Evolutionary conservation across 2,888 invertebrate genomes (phyloP), one percentile per base, ranked within the genome.

Genomic region (Oligia fasciuncula): DNA sequence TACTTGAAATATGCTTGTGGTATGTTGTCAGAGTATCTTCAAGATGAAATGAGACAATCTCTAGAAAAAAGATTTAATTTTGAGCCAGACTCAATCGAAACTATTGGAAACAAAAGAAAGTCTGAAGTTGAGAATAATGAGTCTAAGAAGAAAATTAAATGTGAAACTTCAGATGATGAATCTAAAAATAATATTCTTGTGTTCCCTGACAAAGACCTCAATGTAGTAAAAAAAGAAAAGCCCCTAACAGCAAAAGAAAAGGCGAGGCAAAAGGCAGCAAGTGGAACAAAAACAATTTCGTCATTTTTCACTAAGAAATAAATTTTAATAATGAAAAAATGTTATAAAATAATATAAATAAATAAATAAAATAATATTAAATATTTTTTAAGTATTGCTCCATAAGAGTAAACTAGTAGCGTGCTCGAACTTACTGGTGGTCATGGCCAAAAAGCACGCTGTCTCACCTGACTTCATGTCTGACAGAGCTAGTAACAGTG

Each of bases 271-370:
- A 98, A 98, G 93, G 98, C 98, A 77, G 98, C 98, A 54, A 97
- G 97, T 90, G 98, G 98, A 73, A 98, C 98, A 51, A 98, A 98
- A 95, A 98, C 97, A 90, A 98, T 98, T 92, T 97, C 98, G 75
- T 98, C 98, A 57, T 98, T 98, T 95, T 98, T 98, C 93, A 97
- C 97, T 87, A 98, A 98, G 93, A 97, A 97, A 92, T 97, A 88
- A 88, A 19, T 46, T 0, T 66, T 11, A 23, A 4, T 40, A 17
- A 4, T 77, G 4, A 60, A 54, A 77, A 49, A 51, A 19, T 46
- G 0, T 13, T 51, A 11, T 54, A 54, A 2, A 1, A 29, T 29
- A 29, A 29, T 29, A 29, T 29, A 29, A 72, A 60, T 43, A 54
- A 49, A 57, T 51, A 29, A 72, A 60, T 43, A 66, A 54, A 54